Conservation (phyloP, 1,140 invertebrate species). For the Ceratoteleas bidentatus region DNA sequence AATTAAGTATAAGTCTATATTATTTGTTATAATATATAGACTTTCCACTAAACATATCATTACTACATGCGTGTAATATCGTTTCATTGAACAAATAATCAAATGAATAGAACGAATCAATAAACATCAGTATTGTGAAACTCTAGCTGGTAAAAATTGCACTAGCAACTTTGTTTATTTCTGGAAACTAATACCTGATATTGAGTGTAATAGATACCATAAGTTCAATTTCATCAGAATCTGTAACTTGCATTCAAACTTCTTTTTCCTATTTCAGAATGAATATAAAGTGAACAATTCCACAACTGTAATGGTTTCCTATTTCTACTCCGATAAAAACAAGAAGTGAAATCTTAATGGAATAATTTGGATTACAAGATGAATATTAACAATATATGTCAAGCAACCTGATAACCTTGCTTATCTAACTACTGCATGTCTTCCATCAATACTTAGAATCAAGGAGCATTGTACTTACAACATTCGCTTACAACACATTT, state of each 20-base stretch:
- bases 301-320: not conserved
- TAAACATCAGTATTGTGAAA: slow-evolving; percentile 7
- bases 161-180: not conserved
- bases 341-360: slow-evolving; percentile 16
- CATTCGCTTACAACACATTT: not conserved
- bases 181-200: not conserved
- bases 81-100: slow-evolving; percentile 17
- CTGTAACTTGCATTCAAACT: no score
- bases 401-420: slow-evolving; percentile 52
- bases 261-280: not conserved
- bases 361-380: slow-evolving; percentile 15
- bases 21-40: no score
- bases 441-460: slow-evolving; percentile 34
- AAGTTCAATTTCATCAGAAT: not conserved
- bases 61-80: slow-evolving; percentile 20
- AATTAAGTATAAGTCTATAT: no score
- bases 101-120: slow-evolving; percentile 21
- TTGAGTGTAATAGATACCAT: not conserved
- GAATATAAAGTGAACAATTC: not conserved
- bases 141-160: not conserved
- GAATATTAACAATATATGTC: slow-evolving; percentile 55
- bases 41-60: not conserved
- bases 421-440: slow-evolving; percentile 46
- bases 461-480: slow-evolving; percentile 22
- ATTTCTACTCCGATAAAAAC: slow-evolving; percentile 8